Conservation (phyloP, 2,888 invertebrate genomes). For the Leptura quadrifasciata region DNA sequence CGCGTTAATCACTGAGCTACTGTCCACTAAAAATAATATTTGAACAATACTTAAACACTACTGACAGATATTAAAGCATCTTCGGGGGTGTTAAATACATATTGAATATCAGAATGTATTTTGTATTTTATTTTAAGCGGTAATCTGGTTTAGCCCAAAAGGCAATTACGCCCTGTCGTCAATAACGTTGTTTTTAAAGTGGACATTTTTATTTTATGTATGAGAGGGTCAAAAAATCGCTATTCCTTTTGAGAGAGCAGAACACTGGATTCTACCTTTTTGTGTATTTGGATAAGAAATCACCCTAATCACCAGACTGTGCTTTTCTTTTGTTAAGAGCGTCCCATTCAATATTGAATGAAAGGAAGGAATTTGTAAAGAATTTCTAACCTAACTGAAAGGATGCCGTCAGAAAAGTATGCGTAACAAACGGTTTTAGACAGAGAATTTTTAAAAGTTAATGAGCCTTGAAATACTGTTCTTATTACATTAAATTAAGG, state of each 20-base stretch:
- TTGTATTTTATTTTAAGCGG: background rate
- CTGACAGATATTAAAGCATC: too few relatives aligned
- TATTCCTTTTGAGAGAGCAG: conserved; percentile 40
- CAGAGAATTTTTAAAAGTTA: conserved; percentile 58
- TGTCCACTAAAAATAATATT: too few relatives aligned
- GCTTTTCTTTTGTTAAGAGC: conserved; percentile 57
- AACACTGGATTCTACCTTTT: conserved; percentile 48
- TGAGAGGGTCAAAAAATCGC: conserved; percentile 22
- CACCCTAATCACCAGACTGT: conserved; percentile 59
- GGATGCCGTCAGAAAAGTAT: conserved; percentile 58
- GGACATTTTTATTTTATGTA: background rate
- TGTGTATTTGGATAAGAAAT: conserved; percentile 56
- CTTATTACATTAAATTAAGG: conserved; percentile 54
- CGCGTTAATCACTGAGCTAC: too few relatives aligned
- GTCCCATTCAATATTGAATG: conserved; percentile 60
- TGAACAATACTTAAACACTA: too few relatives aligned
- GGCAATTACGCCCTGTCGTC: background rate
- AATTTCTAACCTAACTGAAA: conserved; percentile 58
- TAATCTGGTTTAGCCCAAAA: background rate
- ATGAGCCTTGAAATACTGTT: conserved; percentile 61
- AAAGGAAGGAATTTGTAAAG: conserved; percentile 58
- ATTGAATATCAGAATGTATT: background rate
- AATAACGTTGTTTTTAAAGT: background rate
- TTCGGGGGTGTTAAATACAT: background rate
- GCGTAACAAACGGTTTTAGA: conserved; percentile 61